A percentile compares a stretch with the other conserved stretches of the same genome.
phyloP scores from a whole-genome alignment of 2,113 vertebrate genomes.

The Dascyllus trimaculatus region DNA sequence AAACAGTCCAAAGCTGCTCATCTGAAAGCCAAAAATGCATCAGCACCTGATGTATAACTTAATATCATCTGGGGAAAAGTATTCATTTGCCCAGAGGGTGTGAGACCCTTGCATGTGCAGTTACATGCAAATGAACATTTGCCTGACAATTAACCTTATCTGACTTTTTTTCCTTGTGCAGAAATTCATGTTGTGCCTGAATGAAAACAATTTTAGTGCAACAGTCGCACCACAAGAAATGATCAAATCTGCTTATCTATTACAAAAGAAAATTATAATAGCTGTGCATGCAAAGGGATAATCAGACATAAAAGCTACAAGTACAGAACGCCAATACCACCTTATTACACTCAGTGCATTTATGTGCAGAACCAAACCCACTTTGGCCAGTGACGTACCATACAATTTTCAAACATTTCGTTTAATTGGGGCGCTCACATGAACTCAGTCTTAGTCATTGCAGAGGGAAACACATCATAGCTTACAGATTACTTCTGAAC shows the following conservation, averaged over 20 bases:
- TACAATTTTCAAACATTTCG: slow-evolving; percentile 5
- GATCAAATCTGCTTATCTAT: neutral
- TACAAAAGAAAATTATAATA: neutral
- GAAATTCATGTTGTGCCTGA: too few species aligned
- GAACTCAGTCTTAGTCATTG: neutral
- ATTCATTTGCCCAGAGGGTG: slow-evolving; percentile 2
- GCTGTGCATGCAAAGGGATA: neutral
- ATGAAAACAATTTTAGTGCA: neutral
- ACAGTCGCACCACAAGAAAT: neutral
- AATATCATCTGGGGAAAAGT: slow-evolving; percentile 13
- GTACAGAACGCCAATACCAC: neutral
- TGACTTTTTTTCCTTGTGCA: too few species aligned
- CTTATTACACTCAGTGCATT: neutral
- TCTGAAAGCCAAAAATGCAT: slow-evolving; percentile 40
- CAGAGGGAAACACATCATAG: neutral
- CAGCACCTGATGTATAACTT: slow-evolving; percentile 22
- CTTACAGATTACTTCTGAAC: neutral
- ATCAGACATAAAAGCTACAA: neutral
- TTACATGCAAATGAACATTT: neutral
- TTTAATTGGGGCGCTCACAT: slow-evolving; percentile 1
- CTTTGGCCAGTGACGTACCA: neutral
- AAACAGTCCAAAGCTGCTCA: slow-evolving; percentile 37
- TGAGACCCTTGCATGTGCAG: neutral
- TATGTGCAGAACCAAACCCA: neutral
- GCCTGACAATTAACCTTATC: neutral